Evolutionary conservation across 2,113 vertebrate genomes (phyloP), one percentile per base, ranked within the genome.

Genomic region (Mus spicilegus): DNA sequence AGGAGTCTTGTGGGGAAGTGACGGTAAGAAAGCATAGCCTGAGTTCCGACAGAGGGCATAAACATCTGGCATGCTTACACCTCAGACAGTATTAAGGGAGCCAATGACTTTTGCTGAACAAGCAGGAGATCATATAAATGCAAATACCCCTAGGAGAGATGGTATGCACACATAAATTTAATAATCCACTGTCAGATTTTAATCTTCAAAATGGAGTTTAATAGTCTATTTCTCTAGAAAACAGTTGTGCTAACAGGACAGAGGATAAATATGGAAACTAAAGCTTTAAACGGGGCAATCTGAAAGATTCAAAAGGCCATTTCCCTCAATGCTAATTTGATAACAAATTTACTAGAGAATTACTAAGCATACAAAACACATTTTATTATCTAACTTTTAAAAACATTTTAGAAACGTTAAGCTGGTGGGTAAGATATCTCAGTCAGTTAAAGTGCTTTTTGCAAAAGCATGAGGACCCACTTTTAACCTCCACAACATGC

Each of bases 1-100:
- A 0, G 1, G 46, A 39, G 67, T 8, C 56, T 24, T 0, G 0
- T 2, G 61, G 30, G 70, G 20, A 24, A n/a, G 10, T 9, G 13
- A 7, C 3, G 75, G 42, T 58, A 65, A 56, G 67, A 24, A 39
- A 33, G 39, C 1, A 1, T 0, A 8, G 39, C 28, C 69, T 0
- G 4, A 69, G 7, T n/a, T 46, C 20, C 28, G 89, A 75, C 72
- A 26, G 76, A 39, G 17, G 46, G 39, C 49, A 42, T 20, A 69
- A 49, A 36, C 78, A 56, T 63, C 67, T 33, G 82, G 56, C 67
- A n/a, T 17, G 39, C 77, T 49, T 20, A 85, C 12, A 5, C 17
- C 8, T 4, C 20, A 1, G 20, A n/a, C 4, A 0, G 4, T 19
- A 16, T 67, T 39, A 39, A 20, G n/a, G 88, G 42, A 89, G 51